Evolutionary conservation across 2,113 vertebrate genomes (phyloP).

Genomic region (Scartelaos histophorus): DNA sequence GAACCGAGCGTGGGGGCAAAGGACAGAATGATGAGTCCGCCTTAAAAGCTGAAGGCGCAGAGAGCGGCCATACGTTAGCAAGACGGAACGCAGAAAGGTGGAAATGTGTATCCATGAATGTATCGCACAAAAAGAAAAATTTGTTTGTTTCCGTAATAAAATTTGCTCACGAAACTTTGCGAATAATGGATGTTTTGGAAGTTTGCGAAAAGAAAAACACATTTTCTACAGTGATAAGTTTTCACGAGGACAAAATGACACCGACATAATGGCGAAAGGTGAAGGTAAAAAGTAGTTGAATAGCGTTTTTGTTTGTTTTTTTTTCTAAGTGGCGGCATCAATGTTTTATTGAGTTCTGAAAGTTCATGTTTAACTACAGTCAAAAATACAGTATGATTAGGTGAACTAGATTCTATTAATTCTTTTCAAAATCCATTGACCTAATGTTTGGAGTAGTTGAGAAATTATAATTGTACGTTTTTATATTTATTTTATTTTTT

Average conservation of each 20-base stretch:
- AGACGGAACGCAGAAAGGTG: background rate
- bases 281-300: background rate
- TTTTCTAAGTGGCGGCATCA: no score
- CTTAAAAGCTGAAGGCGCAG: background rate
- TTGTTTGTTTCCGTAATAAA: background rate
- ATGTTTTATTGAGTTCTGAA: no score
- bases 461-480: no score
- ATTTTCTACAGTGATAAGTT: background rate
- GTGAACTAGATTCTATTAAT: no score
- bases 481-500: no score
- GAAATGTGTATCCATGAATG: background rate
- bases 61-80: background rate
- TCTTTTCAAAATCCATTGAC: no score
- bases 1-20: conserved; percentile 18
- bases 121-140: background rate
- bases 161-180: background rate
- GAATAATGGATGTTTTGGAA: background rate
- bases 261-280: background rate
- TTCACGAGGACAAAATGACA: background rate
- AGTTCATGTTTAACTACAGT: no score
- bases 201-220: background rate
- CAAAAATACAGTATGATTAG: no score
- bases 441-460: no score
- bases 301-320: background rate
- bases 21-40: conserved; percentile 17